A percentile compares a stretch with the other conserved stretches of the same genome.
phyloP scores from a whole-genome alignment of 2,113 vertebrate species.

The Canis aureus region DNA sequence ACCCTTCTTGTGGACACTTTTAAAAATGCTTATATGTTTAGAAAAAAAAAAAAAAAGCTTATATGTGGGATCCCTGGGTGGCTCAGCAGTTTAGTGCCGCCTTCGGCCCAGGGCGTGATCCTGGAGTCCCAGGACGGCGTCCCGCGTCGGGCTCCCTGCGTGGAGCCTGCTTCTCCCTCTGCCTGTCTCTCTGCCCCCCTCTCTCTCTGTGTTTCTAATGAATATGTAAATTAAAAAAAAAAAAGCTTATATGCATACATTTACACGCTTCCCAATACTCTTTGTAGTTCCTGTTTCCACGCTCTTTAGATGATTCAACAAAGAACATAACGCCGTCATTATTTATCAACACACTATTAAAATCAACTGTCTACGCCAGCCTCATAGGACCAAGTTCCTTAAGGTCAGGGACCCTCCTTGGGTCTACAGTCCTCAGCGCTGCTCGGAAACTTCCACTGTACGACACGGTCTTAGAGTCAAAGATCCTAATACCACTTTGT shows the following conservation, averaged over 20 bases:
- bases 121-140: too few species aligned
- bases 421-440: not conserved
- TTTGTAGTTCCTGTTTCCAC: not conserved
- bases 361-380: not conserved
- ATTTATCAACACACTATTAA: not conserved
- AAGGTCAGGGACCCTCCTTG: not conserved
- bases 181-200: too few species aligned
- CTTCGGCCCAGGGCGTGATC: too few species aligned
- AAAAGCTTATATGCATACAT: not conserved
- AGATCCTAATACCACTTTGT: not conserved
- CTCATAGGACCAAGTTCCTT: not conserved
- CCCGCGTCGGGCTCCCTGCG: too few species aligned
- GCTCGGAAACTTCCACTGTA: not conserved
- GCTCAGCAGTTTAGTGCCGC: too few species aligned
- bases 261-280: not conserved
- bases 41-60: too few species aligned
- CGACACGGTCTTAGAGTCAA: not conserved
- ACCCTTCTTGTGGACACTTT: not conserved
- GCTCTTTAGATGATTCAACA: conserved; percentile 12
- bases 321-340: not conserved
- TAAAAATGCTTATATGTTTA: not conserved
- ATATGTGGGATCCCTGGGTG: too few species aligned
- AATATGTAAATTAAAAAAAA: too few species aligned
- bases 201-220: too few species aligned
- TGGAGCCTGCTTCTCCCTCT: too few species aligned